Percentiles rank a stretch among this genome's conserved stretches.
Conservation (phyloP, 2,888 invertebrate species). For the Meteorus cinctellus region DNA sequence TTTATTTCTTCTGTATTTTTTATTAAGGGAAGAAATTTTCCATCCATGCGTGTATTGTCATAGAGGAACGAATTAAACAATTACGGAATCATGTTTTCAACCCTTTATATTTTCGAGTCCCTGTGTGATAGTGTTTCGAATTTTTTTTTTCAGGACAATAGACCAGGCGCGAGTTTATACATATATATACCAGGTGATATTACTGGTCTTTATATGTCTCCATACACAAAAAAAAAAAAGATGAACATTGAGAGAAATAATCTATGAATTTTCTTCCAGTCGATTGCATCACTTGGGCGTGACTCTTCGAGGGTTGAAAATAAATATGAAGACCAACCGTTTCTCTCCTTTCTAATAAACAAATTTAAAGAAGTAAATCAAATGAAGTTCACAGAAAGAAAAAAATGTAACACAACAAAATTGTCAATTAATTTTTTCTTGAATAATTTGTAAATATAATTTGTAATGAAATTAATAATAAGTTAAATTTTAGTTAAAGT, state of each 20-base stretch:
- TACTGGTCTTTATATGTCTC: background rate
- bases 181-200: constrained; percentile 46
- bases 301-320: constrained; percentile 40
- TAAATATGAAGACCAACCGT: constrained; percentile 1
- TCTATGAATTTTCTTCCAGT: constrained; percentile 49
- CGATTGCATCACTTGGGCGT: constrained; percentile 52
- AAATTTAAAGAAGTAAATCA: background rate
- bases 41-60: background rate
- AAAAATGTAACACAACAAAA: background rate
- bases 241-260: constrained; percentile 25
- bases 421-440: too few relatives aligned
- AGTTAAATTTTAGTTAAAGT: background rate
- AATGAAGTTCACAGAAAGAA: background rate
- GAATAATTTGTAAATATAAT: too few relatives aligned
- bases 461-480: too few relatives aligned
- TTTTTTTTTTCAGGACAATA: constrained; percentile 30
- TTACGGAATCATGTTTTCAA: constrained; percentile 36
- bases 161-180: constrained; percentile 21
- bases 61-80: constrained; percentile 39
- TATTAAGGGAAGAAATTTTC: background rate
- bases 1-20: background rate
- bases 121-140: background rate
- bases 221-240: background rate
- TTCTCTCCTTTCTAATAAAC: background rate
- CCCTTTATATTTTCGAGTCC: constrained; percentile 35